A percentile compares a stretch with the other conserved stretches of the same genome.
Conservation (phyloP, 2,888 invertebrate species). For the Amaurobius ferox region DNA sequence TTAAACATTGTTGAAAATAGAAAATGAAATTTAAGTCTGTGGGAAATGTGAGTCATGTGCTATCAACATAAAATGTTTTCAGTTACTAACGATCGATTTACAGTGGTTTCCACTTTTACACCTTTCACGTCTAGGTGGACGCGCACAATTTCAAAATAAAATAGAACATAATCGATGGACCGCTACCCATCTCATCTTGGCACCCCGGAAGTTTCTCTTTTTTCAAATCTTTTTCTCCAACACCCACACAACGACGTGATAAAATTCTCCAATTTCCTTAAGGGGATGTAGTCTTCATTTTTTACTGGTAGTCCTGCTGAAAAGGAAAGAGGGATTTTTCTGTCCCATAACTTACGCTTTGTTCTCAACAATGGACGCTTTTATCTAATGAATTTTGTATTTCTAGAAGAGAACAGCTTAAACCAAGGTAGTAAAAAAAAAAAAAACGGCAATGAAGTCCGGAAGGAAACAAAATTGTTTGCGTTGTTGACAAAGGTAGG, state of each 20-base stretch:
- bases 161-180: constrained; percentile 22
- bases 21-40: no score
- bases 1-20: no score
- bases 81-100: no score
- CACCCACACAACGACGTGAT: constrained; percentile 6
- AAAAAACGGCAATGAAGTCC: no score
- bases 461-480: no score
- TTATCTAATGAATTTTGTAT: not conserved
- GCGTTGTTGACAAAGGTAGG: no score
- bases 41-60: no score
- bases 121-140: no score
- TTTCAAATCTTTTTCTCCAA: constrained; percentile 21
- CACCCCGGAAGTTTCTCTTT: not conserved
- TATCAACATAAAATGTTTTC: no score
- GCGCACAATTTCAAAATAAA: no score
- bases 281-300: not conserved
- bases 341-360: not conserved
- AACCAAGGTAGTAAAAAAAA: not conserved
- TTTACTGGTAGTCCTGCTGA: not conserved
- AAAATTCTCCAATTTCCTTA: constrained; percentile 31
- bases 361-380: not conserved
- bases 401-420: not conserved
- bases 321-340: not conserved
- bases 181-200: not conserved
- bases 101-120: no score